Conservation (phyloP, 2,113 vertebrate species). For the Dromas ardeola region DNA sequence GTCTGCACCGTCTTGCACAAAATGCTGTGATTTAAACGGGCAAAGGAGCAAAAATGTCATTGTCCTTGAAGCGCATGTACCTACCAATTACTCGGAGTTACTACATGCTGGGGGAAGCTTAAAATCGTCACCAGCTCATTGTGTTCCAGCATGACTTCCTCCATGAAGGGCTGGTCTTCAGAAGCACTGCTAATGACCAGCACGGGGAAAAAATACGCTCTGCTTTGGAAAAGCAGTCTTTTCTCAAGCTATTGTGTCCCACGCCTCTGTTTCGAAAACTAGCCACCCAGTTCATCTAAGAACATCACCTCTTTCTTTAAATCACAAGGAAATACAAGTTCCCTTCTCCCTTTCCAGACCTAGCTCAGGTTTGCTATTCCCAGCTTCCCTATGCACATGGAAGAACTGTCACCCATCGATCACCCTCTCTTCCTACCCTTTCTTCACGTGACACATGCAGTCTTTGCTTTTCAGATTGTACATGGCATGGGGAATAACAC, state of each 20-base stretch:
- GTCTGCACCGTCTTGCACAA: not conserved
- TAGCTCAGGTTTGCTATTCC: not conserved
- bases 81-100: constrained; percentile 1
- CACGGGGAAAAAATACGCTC: not conserved
- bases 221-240: not conserved
- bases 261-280: not conserved
- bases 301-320: not conserved
- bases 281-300: not conserved
- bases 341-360: not conserved
- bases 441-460: not conserved
- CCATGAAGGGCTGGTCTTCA: not conserved
- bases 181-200: not conserved
- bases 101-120: constrained; percentile 1
- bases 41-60: not conserved
- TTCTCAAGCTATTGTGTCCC: not conserved
- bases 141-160: not conserved
- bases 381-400: not conserved
- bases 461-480: not conserved
- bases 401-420: not conserved
- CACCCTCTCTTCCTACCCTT: not conserved
- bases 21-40: not conserved
- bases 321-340: not conserved
- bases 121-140: not conserved
- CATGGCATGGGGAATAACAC: not conserved
- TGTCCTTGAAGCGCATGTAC: not conserved